Base-by-base conservation (phyloP, 2,888 invertebrate species). In the Desoria tigrina region DNA sequence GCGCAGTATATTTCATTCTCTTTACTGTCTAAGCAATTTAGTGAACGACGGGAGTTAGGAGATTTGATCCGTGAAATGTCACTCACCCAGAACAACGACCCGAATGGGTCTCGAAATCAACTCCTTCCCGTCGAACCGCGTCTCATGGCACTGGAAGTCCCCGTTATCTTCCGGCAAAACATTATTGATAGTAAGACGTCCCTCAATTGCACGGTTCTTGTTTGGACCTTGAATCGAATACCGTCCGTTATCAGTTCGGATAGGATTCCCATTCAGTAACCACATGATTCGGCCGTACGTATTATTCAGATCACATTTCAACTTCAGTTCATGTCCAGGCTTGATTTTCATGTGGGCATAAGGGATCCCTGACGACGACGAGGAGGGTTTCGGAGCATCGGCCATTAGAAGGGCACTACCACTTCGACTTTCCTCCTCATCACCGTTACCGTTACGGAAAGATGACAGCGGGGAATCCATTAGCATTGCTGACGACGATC, bases 31-130 rank as follows among this genome's bases (percentile, higher is more conserved):
- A 45, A 45, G 45, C 45, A 45, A 45, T 45, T 45, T 45, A 45
- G 45, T 32, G 32, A 32, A 32, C 32, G 45, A 45, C 45, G 45
- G 21, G n/a, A 21, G 16, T n/a, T 45, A 21, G 21, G 16, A 45
- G 45, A 16, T 45, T 16, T 45, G 45, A 45, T 9, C 39, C 39
- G 39, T 9, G n/a, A 45, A 45, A 18, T 45, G 45, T 45, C 45
- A 65, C 72, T 76, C 71, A 77, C 77, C 75, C 61, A 76, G 58
- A 61, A 77, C 77, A 60, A 77, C 70, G 51, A 88, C 82, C 78
- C 86, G 85, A 73, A 87, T 84, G 50, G 86, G 85, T 77, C 85
- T 83, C 28, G 87, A 77, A 26, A 77, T 68, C 51, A 74, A 79
- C 77, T 84, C 84, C 68, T 82, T 81, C 60, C 73, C 73, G 66